These are phyloP conservation scores for Cremastinae sp. DNA, from an alignment of 2,888 invertebrate genomes.

Conservation along the genomic window DNA sequence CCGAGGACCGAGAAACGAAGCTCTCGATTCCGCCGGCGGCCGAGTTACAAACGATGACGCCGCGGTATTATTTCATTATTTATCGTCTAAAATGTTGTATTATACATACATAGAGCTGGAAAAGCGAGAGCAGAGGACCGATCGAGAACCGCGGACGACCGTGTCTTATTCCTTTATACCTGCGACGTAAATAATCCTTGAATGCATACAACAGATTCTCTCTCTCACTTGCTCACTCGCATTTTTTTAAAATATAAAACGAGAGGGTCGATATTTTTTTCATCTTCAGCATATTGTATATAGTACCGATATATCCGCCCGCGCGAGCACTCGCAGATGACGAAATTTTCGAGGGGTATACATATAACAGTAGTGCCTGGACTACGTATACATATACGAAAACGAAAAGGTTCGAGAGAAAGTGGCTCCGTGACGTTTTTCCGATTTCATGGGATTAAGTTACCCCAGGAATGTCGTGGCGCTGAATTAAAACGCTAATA, in stretches of 20 bases:
- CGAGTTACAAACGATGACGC: conserved; percentile 74
- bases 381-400: too few species aligned
- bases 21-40: conserved; percentile 45
- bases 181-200: conserved; percentile 4
- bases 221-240: too few species aligned
- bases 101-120: conserved; percentile 20
- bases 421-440: conserved; percentile 69
- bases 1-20: conserved; percentile 1
- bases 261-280: too few species aligned
- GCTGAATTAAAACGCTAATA: conserved; percentile 79
- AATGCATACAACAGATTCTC: neutral
- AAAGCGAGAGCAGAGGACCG: neutral
- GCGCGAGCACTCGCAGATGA: conserved; percentile 23
- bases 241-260: too few species aligned
- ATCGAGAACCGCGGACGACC: too few species aligned
- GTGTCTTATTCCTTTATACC: conserved; percentile 15
- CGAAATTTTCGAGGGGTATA: conserved; percentile 14
- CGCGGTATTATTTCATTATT: conserved; percentile 75
- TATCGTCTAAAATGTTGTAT: conserved; percentile 71
- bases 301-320: neutral
- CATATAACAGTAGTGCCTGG: too few species aligned
- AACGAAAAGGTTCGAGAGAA: conserved; percentile 25
- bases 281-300: too few species aligned
- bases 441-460: conserved; percentile 76
- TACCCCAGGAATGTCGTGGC: conserved; percentile 65